phyloP scores from a whole-genome alignment of 2,888 invertebrate species.

The Drosophila infuscata region DNA sequence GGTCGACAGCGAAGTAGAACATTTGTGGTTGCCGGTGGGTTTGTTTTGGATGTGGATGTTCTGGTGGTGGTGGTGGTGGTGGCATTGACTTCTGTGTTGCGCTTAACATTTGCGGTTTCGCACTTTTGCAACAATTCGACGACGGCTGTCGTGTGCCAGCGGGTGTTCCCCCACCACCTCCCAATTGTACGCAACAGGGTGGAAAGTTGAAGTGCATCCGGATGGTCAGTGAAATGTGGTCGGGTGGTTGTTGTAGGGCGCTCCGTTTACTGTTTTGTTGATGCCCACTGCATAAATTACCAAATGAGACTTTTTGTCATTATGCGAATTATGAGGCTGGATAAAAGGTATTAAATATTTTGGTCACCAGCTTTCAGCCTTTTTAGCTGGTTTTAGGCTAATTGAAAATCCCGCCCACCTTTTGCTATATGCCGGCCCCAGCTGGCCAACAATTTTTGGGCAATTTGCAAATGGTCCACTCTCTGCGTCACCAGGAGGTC shows the following conservation, averaged over 20 bases:
- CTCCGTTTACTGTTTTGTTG: constrained; percentile 62
- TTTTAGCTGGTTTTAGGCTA: constrained; percentile 75
- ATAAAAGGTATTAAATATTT: constrained; percentile 83
- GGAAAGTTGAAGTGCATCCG: constrained; percentile 83
- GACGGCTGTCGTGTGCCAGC: constrained; percentile 57
- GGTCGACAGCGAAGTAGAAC: constrained; percentile 39
- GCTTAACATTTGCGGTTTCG: constrained; percentile 84
- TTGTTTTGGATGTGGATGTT: constrained; percentile 27
- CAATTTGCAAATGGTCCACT: constrained; percentile 64
- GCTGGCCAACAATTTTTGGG: constrained; percentile 48
- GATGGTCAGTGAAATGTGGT: constrained; percentile 70
- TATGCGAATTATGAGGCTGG: constrained; percentile 80
- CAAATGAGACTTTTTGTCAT: constrained; percentile 81
- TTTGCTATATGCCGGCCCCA: constrained; percentile 25
- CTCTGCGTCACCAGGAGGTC: constrained; percentile 14
- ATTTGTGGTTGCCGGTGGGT: constrained; percentile 65
- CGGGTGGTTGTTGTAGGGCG: constrained; percentile 21
- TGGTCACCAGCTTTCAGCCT: constrained; percentile 52
- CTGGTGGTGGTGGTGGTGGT: constrained; percentile 24
- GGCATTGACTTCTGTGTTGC: constrained; percentile 82
- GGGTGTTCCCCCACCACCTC: constrained; percentile 23
- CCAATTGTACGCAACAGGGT: constrained; percentile 83
- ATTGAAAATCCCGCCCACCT: constrained; percentile 69
- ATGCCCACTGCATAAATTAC: constrained; percentile 73
- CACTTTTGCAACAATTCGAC: constrained; percentile 82